phyloP scores from a whole-genome alignment of 2,797 vertebrate species.

The Phylloscopus collybita region DNA sequence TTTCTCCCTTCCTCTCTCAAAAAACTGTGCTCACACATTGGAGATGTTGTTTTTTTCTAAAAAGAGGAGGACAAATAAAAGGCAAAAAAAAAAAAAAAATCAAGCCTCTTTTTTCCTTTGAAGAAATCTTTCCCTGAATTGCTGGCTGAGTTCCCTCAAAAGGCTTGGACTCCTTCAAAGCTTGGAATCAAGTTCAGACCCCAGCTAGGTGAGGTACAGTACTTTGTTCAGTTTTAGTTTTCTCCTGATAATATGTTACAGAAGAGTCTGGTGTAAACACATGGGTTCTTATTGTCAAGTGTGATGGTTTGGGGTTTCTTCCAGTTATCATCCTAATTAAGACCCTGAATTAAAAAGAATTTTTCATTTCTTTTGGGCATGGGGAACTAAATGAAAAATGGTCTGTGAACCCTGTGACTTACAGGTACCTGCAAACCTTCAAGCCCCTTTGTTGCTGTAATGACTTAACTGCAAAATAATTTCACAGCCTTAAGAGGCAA shows the following conservation, averaged over 20 bases:
- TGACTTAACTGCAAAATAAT: neutral
- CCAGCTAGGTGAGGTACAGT: neutral
- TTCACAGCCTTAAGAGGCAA: neutral
- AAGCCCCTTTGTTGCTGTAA: neutral
- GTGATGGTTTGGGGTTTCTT: neutral
- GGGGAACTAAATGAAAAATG: neutral
- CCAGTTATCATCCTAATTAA: neutral
- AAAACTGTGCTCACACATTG: neutral
- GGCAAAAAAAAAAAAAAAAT: neutral
- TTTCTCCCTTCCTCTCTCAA: neutral
- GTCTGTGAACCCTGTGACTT: neutral
- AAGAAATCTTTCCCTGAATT: constrained; percentile 8
- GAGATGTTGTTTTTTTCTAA: constrained; percentile 3
- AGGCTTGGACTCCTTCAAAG: neutral
- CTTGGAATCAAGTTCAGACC: neutral
- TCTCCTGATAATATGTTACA: neutral
- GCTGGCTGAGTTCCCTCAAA: neutral
- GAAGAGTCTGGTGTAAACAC: neutral
- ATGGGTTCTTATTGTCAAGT: neutral
- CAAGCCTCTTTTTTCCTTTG: neutral
- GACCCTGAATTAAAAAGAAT: neutral
- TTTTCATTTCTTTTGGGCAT: neutral
- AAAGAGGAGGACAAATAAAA: neutral
- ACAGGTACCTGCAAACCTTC: neutral
- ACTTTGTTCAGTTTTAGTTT: neutral